Percentiles rank a stretch among this genome's conserved stretches.
These are phyloP conservation scores for Cacatua alba DNA, from an alignment of 2,113 vertebrate genomes.

Conservation along the genomic window DNA sequence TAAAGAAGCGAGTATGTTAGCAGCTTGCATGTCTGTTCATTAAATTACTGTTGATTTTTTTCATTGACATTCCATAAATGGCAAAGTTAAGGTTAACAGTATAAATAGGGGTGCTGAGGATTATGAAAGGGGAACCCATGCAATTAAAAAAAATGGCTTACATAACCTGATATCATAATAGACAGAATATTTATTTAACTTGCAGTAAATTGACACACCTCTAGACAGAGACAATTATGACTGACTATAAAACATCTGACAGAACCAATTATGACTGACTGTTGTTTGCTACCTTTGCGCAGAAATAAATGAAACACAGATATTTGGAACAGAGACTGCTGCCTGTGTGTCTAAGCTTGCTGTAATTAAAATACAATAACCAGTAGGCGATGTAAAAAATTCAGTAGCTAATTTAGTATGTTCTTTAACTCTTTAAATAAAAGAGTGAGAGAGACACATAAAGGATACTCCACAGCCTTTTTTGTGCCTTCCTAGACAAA, in stretches of 20 bases:
- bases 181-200: conserved; percentile 86
- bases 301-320: conserved; percentile 84
- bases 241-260: conserved; percentile 86
- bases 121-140: conserved; percentile 72
- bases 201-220: conserved; percentile 86
- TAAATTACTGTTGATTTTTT: conserved; percentile 60
- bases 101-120: conserved; percentile 69
- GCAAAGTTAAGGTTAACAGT: conserved; percentile 63
- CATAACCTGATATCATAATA: conserved; percentile 82
- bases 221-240: conserved; percentile 87
- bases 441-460: conserved; percentile 4
- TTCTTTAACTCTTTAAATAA: conserved; percentile 70
- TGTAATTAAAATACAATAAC: conserved; percentile 83
- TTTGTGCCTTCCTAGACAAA: not conserved
- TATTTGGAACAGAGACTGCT: conserved; percentile 81
- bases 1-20: conserved; percentile 19
- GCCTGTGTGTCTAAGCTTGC: conserved; percentile 76
- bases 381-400: conserved; percentile 73
- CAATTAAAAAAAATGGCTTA: conserved; percentile 77
- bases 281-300: conserved; percentile 85
- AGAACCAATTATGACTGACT: conserved; percentile 87
- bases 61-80: conserved; percentile 59
- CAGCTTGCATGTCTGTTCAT: conserved; percentile 17
- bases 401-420: conserved; percentile 66
- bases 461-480: not conserved